Percentiles rank a stretch among this genome's conserved stretches.
Conservation (phyloP, 1,140 invertebrate species). For the Daktulosphaira vitifoliae region DNA sequence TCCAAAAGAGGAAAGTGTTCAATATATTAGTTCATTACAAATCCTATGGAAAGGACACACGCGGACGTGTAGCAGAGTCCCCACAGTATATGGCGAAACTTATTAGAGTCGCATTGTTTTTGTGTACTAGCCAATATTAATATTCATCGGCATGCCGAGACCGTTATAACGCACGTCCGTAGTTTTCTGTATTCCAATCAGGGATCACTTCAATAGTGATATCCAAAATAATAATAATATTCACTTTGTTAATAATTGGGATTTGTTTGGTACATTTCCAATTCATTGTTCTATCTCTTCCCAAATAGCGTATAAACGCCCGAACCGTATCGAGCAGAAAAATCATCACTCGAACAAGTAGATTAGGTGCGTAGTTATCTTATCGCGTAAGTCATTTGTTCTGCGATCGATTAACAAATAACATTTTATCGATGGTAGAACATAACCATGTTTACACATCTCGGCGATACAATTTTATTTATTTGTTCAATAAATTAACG, state of each 20-base stretch:
- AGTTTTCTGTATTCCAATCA: conserved; percentile 29
- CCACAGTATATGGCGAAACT: conserved; percentile 15
- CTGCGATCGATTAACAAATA: no score
- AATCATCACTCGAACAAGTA: no score
- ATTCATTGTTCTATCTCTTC: conserved; percentile 4
- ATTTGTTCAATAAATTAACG: no score
- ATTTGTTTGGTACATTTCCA: conserved; percentile 26
- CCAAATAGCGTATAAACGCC: no score
- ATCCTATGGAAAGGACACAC: conserved; percentile 16
- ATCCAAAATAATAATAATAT: conserved; percentile 28
- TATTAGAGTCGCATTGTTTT: conserved; percentile 31
- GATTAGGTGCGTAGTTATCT: no score
- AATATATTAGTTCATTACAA: not conserved
- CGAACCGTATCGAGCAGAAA: no score
- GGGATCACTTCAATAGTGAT: conserved; percentile 31
- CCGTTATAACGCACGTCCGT: conserved; percentile 30
- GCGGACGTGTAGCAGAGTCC: not conserved
- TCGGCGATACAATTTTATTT: no score
- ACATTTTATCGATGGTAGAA: no score
- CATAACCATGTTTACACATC: no score
- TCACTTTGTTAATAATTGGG: conserved; percentile 13
- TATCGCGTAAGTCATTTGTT: no score
- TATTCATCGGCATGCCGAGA: conserved; percentile 30
- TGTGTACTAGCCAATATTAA: conserved; percentile 19
- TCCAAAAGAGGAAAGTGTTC: no score